These are phyloP conservation scores for Melanogrammus aeglefinus DNA, from an alignment of 2,797 vertebrate species.

Conservation along the genomic window DNA sequence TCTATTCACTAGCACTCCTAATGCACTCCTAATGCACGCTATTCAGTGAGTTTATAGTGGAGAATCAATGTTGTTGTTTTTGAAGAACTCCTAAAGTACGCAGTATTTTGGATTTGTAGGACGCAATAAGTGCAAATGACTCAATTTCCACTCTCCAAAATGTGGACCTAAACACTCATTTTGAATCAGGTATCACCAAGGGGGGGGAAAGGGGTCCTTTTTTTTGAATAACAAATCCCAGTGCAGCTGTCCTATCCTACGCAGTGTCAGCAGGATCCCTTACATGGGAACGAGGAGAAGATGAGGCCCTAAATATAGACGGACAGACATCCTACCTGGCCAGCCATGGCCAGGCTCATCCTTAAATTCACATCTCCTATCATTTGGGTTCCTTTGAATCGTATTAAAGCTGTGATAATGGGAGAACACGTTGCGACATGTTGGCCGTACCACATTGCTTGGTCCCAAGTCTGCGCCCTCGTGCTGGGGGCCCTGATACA, in stretches of 20 bases:
- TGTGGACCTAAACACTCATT: neutral
- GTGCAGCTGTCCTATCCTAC: slow-evolving; percentile 40
- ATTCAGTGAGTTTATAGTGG: neutral
- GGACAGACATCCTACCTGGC: slow-evolving; percentile 4
- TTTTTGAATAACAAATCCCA: slow-evolving; percentile 55
- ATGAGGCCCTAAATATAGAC: slow-evolving; percentile 49
- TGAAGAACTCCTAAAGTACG: neutral
- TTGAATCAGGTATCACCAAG: neutral
- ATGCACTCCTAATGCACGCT: neutral
- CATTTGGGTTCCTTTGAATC: neutral
- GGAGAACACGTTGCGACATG: slow-evolving; percentile 5
- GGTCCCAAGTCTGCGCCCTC: slow-evolving; percentile 68
- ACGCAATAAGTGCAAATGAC: neutral
- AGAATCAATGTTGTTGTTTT: neutral
- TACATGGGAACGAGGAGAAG: slow-evolving; percentile 62
- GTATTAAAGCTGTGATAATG: neutral
- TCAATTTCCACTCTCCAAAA: neutral
- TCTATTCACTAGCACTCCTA: neutral
- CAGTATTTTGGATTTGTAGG: neutral
- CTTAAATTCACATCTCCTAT: slow-evolving; percentile 30
- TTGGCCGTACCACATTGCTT: slow-evolving; percentile 67
- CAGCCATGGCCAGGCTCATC: slow-evolving; percentile 3
- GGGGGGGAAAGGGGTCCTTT: slow-evolving; percentile 33
- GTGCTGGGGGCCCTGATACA: slow-evolving; percentile 74
- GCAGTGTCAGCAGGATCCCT: slow-evolving; percentile 52